These are phyloP conservation scores for Trachelus stipa DNA, from an alignment of 2,888 invertebrate species.

Conservation along the genomic window DNA sequence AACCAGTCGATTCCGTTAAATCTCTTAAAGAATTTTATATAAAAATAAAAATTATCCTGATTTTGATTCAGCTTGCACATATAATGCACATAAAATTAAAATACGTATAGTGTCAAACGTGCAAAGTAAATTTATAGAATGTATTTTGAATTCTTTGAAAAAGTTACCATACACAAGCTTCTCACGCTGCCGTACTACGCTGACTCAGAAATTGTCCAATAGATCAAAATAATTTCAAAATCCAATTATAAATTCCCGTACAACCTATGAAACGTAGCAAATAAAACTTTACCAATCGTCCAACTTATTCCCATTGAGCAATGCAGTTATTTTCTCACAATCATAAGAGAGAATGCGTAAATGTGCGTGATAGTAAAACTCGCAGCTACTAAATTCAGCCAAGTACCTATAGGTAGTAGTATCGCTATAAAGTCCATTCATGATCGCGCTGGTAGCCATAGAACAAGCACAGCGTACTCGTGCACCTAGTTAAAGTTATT, in stretches of 20 bases:
- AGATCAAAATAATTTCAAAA: not conserved
- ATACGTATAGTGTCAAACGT: not conserved
- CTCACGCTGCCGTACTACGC: not conserved
- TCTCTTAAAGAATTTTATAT: not conserved
- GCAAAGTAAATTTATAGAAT: not conserved
- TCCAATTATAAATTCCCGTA: not conserved
- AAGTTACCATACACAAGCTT: not conserved
- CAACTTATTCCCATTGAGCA: not conserved
- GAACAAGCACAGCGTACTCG: slow-evolving; percentile 33
- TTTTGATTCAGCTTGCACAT: not conserved
- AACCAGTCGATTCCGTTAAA: not conserved
- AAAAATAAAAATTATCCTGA: not conserved
- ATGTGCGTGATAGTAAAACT: slow-evolving; percentile 41
- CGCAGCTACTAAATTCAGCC: slow-evolving; percentile 52
- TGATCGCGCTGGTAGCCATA: slow-evolving; percentile 46
- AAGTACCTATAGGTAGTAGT: slow-evolving; percentile 49
- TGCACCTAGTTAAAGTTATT: not conserved
- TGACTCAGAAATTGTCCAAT: not conserved
- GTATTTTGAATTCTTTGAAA: not conserved
- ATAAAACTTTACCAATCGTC: not conserved
- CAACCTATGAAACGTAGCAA: not conserved
- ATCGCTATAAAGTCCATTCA: slow-evolving; percentile 56
- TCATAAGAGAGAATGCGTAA: slow-evolving; percentile 3
- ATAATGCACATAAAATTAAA: not conserved
- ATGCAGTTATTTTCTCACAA: not conserved